A percentile compares a stretch with the other conserved stretches of the same genome.
phyloP scores from a whole-genome alignment of 2,888 invertebrate species.

The Diaprepes abbreviatus region DNA sequence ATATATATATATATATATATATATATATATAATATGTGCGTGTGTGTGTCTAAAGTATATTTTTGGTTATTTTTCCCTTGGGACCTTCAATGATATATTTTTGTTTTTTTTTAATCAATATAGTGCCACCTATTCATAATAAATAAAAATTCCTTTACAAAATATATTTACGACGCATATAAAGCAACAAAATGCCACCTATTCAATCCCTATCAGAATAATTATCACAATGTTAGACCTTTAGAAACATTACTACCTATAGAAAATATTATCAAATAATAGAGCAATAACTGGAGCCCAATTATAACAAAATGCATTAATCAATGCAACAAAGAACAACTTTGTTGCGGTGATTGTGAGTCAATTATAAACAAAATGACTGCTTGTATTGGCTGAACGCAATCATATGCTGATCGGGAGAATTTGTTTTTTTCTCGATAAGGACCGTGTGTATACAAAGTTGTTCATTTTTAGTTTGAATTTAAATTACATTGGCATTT shows the following conservation, averaged over 20 bases:
- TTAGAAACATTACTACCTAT: slow-evolving; percentile 5
- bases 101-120: too few relatives aligned
- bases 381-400: slow-evolving; percentile 31
- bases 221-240: slow-evolving; percentile 4
- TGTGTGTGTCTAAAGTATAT: too few relatives aligned
- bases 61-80: too few relatives aligned
- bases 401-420: slow-evolving; percentile 32
- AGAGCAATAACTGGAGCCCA: neutral
- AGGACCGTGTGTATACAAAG: slow-evolving; percentile 4
- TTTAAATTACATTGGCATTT: too few relatives aligned
- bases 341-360: slow-evolving; percentile 32
- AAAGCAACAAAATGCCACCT: neutral
- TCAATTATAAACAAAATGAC: slow-evolving; percentile 40
- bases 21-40: too few relatives aligned
- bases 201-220: slow-evolving; percentile 4
- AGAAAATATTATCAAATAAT: slow-evolving; percentile 26
- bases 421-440: slow-evolving; percentile 35
- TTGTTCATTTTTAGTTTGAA: too few relatives aligned
- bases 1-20: too few relatives aligned
- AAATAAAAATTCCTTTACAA: too few relatives aligned
- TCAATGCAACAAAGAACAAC: slow-evolving; percentile 39
- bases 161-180: neutral
- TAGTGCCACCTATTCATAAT: too few relatives aligned
- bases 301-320: slow-evolving; percentile 29
- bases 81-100: too few relatives aligned